Percentiles rank a stretch among this genome's conserved stretches.
These are phyloP conservation scores for Laothoe populi DNA, from an alignment of 2,888 invertebrate species.

Conservation along the genomic window DNA sequence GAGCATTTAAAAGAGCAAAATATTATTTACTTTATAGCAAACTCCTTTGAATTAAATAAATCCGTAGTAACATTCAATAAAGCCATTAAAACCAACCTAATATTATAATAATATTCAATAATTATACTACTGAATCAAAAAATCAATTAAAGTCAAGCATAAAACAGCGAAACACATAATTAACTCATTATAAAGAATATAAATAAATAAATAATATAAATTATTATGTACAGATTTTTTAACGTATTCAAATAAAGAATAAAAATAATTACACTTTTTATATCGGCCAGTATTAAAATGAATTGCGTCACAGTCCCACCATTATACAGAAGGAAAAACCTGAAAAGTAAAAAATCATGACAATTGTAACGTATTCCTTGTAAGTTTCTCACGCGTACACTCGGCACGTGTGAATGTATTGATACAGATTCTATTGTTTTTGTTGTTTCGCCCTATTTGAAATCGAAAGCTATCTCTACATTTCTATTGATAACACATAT, in stretches of 20 bases:
- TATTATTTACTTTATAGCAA: too few species aligned
- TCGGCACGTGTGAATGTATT: constrained; percentile 18
- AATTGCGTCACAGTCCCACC: constrained; percentile 22
- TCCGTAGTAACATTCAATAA: too few species aligned
- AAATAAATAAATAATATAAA: background rate
- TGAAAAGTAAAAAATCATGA: constrained; percentile 19
- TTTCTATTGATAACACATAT: background rate
- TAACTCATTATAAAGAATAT: background rate
- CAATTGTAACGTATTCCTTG: constrained; percentile 14
- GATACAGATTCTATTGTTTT: constrained; percentile 17
- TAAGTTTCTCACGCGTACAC: constrained; percentile 4
- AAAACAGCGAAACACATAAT: too few species aligned
- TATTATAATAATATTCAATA: too few species aligned
- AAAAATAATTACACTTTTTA: background rate
- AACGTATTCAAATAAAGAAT: background rate
- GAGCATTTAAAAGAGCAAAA: too few species aligned
- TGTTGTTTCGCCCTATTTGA: constrained; percentile 12
- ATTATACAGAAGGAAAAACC: constrained; percentile 17
- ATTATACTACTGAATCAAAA: too few species aligned
- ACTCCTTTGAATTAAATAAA: too few species aligned
- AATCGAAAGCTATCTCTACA: constrained; percentile 10
- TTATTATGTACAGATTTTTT: background rate
- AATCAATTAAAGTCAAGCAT: too few species aligned
- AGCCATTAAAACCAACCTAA: too few species aligned
- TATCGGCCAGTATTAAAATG: constrained; percentile 12